Evolutionary conservation across 2,113 vertebrate genomes (phyloP).

Genomic region (Syrmaticus mikado): DNA sequence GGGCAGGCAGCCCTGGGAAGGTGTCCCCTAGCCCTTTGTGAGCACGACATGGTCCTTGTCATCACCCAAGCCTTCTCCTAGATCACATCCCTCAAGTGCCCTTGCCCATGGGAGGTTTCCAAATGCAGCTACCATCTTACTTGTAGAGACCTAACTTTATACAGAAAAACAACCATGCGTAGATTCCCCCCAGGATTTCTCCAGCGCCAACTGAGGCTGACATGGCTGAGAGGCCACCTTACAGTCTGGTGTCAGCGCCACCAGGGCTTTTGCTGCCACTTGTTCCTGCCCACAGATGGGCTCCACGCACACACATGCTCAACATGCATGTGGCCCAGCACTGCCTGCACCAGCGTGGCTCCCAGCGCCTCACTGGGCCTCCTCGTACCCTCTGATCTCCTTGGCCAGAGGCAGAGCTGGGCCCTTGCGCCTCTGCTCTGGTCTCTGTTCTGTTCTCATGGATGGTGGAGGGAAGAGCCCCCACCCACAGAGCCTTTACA

Average conservation of each 20-base stretch:
- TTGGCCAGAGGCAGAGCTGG: not conserved
- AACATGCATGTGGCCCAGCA: not conserved
- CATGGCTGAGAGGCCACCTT: constrained; percentile 50
- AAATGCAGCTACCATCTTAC: not conserved
- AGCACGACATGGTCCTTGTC: not conserved
- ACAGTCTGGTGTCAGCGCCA: not conserved
- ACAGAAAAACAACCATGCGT: not conserved
- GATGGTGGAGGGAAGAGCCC: fast-evolving
- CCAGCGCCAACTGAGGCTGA: constrained; percentile 18
- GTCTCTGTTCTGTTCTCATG: not conserved
- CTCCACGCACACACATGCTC: fast-evolving
- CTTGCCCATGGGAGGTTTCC: not conserved
- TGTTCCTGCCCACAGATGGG: not conserved
- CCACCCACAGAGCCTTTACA: not conserved
- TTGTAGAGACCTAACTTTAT: constrained; percentile 31
- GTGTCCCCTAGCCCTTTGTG: not conserved
- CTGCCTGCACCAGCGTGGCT: not conserved
- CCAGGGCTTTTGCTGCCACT: not conserved
- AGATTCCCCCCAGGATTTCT: not conserved
- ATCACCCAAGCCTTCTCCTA: not conserved
- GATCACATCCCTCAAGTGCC: not conserved
- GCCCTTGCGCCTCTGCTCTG: not conserved
- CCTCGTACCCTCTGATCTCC: not conserved
- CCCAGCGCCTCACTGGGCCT: not conserved
- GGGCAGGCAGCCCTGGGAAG: not conserved